Conservation (phyloP, 2,888 invertebrate species). For the Metopia argyrocephala region DNA sequence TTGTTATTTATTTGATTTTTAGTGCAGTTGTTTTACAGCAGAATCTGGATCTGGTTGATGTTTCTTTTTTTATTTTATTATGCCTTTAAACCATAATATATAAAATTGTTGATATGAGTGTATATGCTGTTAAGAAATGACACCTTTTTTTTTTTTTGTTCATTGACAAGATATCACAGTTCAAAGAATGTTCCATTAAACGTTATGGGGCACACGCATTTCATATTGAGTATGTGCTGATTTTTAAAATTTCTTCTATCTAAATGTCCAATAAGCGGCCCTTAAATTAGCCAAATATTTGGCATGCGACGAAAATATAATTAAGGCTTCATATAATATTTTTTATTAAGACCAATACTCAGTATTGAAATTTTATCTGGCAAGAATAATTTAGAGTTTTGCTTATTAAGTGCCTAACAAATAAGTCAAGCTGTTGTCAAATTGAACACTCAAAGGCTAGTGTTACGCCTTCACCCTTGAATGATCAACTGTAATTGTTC, state of each 20-base stretch:
- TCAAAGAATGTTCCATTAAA: slow-evolving; percentile 62
- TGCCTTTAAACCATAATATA: slow-evolving; percentile 10
- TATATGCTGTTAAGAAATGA: slow-evolving; percentile 62
- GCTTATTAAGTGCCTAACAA: no score
- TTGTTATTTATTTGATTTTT: slow-evolving; percentile 45
- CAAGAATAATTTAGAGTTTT: no score
- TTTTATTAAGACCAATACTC: no score
- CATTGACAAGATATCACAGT: slow-evolving; percentile 64
- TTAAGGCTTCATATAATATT: no score
- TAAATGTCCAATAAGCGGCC: background rate
- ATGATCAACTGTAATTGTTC: no score
- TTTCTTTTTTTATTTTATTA: background rate
- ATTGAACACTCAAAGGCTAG: no score
- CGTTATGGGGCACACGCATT: slow-evolving; percentile 60
- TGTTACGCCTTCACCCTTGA: no score
- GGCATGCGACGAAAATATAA: background rate
- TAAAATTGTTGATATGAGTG: slow-evolving; percentile 56
- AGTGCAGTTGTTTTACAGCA: slow-evolving; percentile 58
- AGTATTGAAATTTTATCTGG: no score
- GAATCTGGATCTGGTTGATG: slow-evolving; percentile 42
- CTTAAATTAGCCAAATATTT: background rate
- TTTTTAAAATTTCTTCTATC: background rate
- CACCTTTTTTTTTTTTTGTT: slow-evolving; percentile 61
- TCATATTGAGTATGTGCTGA: background rate
- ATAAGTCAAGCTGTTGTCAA: no score